These are phyloP conservation scores for Sitta carolinensis DNA, from an alignment of 2,797 vertebrate genomes.

Conservation along the genomic window DNA sequence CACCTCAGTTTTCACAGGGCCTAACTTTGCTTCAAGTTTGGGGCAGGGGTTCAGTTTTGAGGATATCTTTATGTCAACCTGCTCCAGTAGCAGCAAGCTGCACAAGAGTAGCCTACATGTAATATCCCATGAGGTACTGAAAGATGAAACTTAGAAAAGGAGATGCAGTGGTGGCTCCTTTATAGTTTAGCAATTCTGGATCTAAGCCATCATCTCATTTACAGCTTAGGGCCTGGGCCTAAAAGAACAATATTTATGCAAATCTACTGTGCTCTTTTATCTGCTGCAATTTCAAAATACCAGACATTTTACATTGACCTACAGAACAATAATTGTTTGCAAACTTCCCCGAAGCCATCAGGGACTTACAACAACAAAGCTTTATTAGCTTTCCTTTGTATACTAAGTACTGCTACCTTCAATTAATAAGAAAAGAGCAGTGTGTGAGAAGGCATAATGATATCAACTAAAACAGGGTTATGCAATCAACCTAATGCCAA, in stretches of 20 bases:
- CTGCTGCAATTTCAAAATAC: not conserved
- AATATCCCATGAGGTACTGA: not conserved
- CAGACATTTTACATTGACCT: not conserved
- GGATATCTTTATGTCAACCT: not conserved
- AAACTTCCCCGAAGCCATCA: not conserved
- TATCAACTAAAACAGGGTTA: not conserved
- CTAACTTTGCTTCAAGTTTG: not conserved
- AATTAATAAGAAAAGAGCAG: not conserved
- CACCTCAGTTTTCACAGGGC: not conserved
- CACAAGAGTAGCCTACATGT: not conserved
- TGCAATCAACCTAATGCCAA: not conserved
- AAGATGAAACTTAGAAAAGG: constrained; percentile 6
- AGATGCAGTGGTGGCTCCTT: not conserved
- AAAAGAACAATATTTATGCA: constrained; percentile 28
- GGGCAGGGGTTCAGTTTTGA: not conserved
- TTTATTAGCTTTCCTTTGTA: constrained; percentile 19
- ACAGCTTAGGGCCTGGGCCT: not conserved
- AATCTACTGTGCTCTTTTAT: not conserved
- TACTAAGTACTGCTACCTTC: not conserved
- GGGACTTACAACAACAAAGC: not conserved
- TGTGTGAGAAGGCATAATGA: not conserved
- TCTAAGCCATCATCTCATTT: not conserved
- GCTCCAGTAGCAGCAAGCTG: not conserved
- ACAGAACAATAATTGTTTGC: not conserved
- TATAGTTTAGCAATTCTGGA: not conserved